Percentiles rank a stretch among this genome's conserved stretches.
Evolutionary conservation across 2,797 vertebrate species (phyloP).

Genomic region (Peromyscus nudipes): DNA sequence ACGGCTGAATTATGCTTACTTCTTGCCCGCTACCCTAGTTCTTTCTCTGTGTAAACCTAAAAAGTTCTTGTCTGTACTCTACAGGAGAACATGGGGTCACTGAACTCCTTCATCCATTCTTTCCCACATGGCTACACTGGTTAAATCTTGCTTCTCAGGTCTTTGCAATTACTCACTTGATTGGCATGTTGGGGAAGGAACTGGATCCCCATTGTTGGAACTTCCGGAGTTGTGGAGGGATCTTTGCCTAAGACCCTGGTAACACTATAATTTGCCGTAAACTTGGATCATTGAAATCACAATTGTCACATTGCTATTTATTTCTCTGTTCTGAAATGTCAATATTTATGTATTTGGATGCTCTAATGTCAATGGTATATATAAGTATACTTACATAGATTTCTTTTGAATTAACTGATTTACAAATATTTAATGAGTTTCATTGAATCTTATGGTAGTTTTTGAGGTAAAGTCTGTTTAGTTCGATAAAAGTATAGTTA

Average conservation of each 20-base stretch:
- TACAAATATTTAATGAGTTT: background rate
- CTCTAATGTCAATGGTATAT: background rate
- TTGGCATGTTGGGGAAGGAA: background rate
- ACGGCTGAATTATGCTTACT: background rate
- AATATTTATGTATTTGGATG: background rate
- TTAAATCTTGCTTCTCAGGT: background rate
- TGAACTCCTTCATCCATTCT: background rate
- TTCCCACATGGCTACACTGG: background rate
- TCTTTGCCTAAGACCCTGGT: background rate
- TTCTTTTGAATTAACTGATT: background rate
- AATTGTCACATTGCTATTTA: background rate
- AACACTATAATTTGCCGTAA: background rate
- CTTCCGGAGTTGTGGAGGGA: too few species aligned
- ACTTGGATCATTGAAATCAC: background rate
- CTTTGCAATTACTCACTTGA: background rate
- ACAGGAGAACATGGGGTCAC: too few species aligned
- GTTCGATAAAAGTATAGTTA: background rate
- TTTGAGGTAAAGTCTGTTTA: background rate
- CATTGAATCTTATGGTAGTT: background rate
- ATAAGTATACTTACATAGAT: background rate
- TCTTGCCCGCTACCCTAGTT: too few species aligned
- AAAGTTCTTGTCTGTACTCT: background rate
- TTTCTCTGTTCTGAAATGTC: background rate
- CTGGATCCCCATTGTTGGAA: background rate
- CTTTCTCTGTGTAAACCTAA: background rate